phyloP scores from a whole-genome alignment of 2,797 vertebrate genomes.

The Meda fulgida region DNA sequence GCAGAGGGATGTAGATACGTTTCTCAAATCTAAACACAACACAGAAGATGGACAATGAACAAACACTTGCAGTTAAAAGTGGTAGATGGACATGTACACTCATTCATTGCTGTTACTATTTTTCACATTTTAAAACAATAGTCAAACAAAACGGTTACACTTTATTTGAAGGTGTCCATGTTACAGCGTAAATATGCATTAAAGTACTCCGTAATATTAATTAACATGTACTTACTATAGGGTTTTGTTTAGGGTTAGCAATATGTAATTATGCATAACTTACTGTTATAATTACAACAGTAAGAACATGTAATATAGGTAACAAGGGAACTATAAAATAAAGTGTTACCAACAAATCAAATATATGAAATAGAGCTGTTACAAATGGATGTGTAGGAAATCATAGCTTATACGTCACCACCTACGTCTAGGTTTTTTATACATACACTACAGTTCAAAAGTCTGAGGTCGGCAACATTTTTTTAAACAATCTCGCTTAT shows the following conservation, averaged over 20 bases:
- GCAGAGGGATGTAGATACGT: slow-evolving; percentile 96
- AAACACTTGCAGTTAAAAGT: background rate
- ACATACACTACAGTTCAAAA: background rate
- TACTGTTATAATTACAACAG: no score
- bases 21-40: slow-evolving; percentile 91
- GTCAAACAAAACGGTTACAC: background rate
- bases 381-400: background rate
- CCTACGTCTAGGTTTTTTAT: background rate
- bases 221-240: no score
- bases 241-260: no score
- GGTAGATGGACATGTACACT: background rate
- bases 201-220: no score
- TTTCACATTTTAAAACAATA: background rate
- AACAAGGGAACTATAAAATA: no score
- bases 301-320: no score
- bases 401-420: background rate
- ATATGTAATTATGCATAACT: no score
- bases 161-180: no score
- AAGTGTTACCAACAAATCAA: background rate
- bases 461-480: background rate
- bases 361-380: background rate
- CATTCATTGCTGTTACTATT: background rate
- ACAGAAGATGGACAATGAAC: background rate
- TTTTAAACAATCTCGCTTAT: background rate
- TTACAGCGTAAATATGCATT: no score